phyloP scores from a whole-genome alignment of 2,888 invertebrate genomes.

The Ochropleura plecta region DNA sequence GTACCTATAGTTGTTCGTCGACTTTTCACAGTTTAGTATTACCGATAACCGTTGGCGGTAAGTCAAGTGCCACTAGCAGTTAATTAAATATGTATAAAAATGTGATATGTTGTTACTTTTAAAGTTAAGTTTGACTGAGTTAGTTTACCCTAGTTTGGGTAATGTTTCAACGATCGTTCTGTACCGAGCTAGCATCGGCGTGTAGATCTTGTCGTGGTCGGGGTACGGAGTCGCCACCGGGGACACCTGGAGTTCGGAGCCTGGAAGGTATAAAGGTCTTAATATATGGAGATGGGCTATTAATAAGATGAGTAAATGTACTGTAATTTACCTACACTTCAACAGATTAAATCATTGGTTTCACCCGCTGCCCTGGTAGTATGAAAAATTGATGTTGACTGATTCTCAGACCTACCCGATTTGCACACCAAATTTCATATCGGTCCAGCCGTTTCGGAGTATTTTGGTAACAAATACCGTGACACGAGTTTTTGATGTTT shows the following conservation, averaged over 20 bases:
- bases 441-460: too few species aligned
- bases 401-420: too few species aligned
- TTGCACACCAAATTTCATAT: too few species aligned
- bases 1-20: too few species aligned
- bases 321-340: too few species aligned
- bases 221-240: slow-evolving; percentile 93
- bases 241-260: slow-evolving; percentile 78
- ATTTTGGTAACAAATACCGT: too few species aligned
- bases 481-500: too few species aligned
- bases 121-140: slow-evolving; percentile 15
- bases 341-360: too few species aligned
- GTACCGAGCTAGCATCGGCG: slow-evolving; percentile 93
- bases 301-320: not conserved
- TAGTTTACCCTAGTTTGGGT: slow-evolving; percentile 74
- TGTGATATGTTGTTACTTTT: slow-evolving; percentile 52
- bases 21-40: too few species aligned
- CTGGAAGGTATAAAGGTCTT: slow-evolving; percentile 64
- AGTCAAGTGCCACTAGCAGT: not conserved
- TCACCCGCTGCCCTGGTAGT: too few species aligned
- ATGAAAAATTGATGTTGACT: too few species aligned
- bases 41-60: not conserved
- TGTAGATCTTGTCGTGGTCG: slow-evolving; percentile 94
- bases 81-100: slow-evolving; percentile 12
- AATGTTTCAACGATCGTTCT: slow-evolving; percentile 81
- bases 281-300: not conserved